These are phyloP conservation scores for Solenopsis fugax DNA, from an alignment of 1,140 invertebrate genomes.

Conservation along the genomic window DNA sequence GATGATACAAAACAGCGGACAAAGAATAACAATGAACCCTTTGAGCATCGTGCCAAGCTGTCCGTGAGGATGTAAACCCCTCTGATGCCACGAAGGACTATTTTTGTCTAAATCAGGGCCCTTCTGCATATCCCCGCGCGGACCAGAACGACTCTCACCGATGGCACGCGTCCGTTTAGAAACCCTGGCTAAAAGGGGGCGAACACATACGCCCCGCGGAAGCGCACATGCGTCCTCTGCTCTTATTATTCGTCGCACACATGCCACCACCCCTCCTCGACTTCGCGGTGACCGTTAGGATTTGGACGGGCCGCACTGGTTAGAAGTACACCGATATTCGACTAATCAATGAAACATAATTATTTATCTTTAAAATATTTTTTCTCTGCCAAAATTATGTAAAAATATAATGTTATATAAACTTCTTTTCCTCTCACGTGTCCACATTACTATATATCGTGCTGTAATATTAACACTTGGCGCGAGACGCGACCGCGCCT, in stretches of 20 bases:
- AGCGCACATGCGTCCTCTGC: conserved; percentile 68
- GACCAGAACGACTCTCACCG: conserved; percentile 80
- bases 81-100: conserved; percentile 61
- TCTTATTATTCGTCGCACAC: conserved; percentile 71
- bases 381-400: background rate
- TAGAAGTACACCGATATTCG: background rate
- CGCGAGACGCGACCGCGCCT: too few relatives aligned
- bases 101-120: conserved; percentile 72
- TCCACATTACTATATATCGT: background rate
- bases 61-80: conserved; percentile 66
- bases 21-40: conserved; percentile 69
- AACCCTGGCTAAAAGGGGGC: conserved; percentile 75
- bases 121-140: conserved; percentile 74
- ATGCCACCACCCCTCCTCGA: conserved; percentile 62
- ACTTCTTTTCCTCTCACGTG: background rate
- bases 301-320: conserved; percentile 28
- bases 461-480: too few relatives aligned
- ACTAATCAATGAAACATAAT: conserved; percentile 9
- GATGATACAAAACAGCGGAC: conserved; percentile 53
- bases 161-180: conserved; percentile 81
- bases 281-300: conserved; percentile 75
- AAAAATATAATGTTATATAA: background rate
- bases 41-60: conserved; percentile 67
- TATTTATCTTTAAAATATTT: conserved; percentile 3
- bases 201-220: conserved; percentile 67